phyloP scores from a whole-genome alignment of 1,140 invertebrate genomes.

The Wiebesia pumilae region DNA sequence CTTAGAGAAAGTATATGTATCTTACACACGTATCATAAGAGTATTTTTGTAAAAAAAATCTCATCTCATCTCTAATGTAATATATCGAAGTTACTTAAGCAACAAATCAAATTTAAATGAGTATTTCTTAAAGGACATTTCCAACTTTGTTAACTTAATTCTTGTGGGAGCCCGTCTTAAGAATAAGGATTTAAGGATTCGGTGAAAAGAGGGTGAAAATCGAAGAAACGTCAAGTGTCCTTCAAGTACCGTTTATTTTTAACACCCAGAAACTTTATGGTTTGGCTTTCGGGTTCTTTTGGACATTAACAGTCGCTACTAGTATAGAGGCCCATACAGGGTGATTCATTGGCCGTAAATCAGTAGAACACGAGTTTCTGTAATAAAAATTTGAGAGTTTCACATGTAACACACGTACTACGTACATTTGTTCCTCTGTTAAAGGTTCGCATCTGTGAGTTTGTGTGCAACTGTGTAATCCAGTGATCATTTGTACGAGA shows the following conservation, averaged over 20 bases:
- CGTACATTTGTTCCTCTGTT: background rate
- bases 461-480: background rate
- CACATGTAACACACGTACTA: background rate
- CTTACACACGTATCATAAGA: too few species aligned
- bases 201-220: conserved; percentile 1
- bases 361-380: background rate
- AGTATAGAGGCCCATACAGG: too few species aligned
- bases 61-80: too few species aligned
- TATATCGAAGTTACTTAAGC: too few species aligned
- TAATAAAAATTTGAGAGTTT: conserved; percentile 23
- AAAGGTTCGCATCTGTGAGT: background rate
- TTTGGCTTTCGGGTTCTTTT: conserved; percentile 28
- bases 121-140: background rate
- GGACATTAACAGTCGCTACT: background rate
- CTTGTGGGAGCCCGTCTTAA: background rate
- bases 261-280: conserved; percentile 35
- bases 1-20: too few species aligned
- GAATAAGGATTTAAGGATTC: background rate
- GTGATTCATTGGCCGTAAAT: conserved; percentile 45
- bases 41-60: too few species aligned
- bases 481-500: background rate
- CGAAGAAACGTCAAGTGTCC: background rate
- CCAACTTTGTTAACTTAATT: background rate
- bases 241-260: conserved; percentile 44
- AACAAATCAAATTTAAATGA: background rate